Percentiles rank a stretch among this genome's conserved stretches.
Conservation (phyloP, 2,113 vertebrate species). For the Ammodytes dubius region DNA sequence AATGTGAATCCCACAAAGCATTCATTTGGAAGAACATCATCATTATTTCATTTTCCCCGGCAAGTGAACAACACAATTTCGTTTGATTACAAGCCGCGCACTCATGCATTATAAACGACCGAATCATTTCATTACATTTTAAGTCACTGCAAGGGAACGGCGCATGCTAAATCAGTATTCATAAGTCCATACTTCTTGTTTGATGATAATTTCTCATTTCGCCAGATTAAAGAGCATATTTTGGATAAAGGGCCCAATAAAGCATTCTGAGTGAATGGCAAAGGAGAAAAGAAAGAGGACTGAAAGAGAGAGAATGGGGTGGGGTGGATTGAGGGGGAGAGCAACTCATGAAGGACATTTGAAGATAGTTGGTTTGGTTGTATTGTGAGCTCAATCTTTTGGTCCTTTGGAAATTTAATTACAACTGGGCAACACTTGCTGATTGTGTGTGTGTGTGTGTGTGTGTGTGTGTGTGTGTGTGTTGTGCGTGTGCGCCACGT, state of each 20-base stretch:
- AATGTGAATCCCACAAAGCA: slow-evolving; percentile 74
- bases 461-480: no score
- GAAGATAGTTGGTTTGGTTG: slow-evolving; percentile 49
- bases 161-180: slow-evolving; percentile 74
- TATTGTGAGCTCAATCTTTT: slow-evolving; percentile 37
- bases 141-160: slow-evolving; percentile 70
- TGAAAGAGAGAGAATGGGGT: not conserved
- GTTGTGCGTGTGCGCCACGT: no score
- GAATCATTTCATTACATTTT: slow-evolving; percentile 78
- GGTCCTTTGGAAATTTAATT: slow-evolving; percentile 53
- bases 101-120: slow-evolving; percentile 80
- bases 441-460: slow-evolving; percentile 14
- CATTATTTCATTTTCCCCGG: slow-evolving; percentile 78
- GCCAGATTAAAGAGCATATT: slow-evolving; percentile 79
- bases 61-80: slow-evolving; percentile 80
- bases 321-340: not conserved
- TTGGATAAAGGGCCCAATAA: slow-evolving; percentile 61
- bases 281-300: slow-evolving; percentile 20
- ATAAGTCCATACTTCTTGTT: slow-evolving; percentile 74
- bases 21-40: slow-evolving; percentile 79
- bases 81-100: slow-evolving; percentile 79
- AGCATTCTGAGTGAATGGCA: slow-evolving; percentile 44
- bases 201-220: slow-evolving; percentile 80
- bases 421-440: slow-evolving; percentile 33
- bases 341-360: slow-evolving; percentile 37